Evolutionary conservation across 2,797 vertebrate species (phyloP).

Genomic region (Aotus griseimembra): DNA sequence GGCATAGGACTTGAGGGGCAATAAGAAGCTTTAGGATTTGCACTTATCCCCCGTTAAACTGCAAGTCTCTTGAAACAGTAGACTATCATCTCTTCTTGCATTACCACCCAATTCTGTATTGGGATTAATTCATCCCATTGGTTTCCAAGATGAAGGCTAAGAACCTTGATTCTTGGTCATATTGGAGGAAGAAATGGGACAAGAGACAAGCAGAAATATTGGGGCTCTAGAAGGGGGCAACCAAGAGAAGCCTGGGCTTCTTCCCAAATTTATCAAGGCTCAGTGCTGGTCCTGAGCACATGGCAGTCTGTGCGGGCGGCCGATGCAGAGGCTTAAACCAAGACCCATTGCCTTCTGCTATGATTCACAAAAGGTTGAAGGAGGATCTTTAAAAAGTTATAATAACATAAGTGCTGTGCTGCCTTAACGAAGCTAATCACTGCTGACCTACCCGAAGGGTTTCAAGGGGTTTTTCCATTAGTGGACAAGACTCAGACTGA

Average conservation of each 20-base stretch:
- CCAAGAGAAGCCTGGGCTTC: neutral
- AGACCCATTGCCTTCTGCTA: neutral
- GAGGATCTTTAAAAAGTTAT: neutral
- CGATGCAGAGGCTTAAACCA: neutral
- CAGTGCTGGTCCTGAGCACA: neutral
- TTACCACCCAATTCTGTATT: neutral
- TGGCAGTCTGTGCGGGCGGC: neutral
- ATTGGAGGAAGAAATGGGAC: neutral
- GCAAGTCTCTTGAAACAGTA: neutral
- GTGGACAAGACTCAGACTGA: neutral
- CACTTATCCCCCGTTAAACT: neutral
- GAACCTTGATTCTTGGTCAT: neutral
- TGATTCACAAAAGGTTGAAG: neutral
- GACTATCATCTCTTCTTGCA: neutral
- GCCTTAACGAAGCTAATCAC: neutral
- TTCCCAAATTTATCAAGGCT: neutral
- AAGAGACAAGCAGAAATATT: neutral
- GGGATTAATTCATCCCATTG: neutral
- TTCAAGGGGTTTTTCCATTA: neutral
- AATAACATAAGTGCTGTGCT: neutral
- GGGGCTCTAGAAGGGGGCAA: neutral
- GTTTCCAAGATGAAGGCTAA: conserved; percentile 44
- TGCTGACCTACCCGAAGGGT: neutral
- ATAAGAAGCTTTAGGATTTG: neutral
- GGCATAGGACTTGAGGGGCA: neutral